Percentiles rank a stretch among this genome's conserved stretches.
Conservation (phyloP, 2,113 vertebrate genomes). For the Actenoides lindsayi region DNA sequence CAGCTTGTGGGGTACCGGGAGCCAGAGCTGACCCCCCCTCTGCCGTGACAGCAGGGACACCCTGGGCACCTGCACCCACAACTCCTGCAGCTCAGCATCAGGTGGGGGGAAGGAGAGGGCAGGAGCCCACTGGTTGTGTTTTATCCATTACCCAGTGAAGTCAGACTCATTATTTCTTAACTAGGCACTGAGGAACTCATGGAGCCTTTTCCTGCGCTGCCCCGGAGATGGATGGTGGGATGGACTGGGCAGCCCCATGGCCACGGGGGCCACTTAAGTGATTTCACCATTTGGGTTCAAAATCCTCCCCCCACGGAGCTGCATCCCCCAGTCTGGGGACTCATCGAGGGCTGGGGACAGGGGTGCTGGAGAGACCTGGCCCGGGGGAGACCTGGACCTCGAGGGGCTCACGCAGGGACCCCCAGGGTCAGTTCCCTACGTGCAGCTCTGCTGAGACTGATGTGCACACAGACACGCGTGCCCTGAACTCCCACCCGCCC, state of each 20-base stretch:
- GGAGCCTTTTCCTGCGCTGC: not conserved
- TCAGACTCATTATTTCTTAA: constrained; percentile 38
- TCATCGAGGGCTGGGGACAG: not conserved
- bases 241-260: not conserved
- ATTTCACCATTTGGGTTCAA: not conserved
- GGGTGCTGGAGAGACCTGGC: too few species aligned
- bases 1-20: accelerated
- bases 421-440: accelerated
- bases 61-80: not conserved
- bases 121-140: not conserved
- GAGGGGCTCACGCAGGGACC: not conserved
- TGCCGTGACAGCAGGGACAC: not conserved
- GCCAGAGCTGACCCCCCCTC: not conserved
- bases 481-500: not conserved
- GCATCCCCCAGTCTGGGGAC: not conserved
- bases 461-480: accelerated
- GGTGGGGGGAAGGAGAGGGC: not conserved
- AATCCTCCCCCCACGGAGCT: not conserved
- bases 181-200: constrained; percentile 15
- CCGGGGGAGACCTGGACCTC: not conserved
- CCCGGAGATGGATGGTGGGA: not conserved
- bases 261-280: accelerated
- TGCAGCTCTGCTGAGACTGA: not conserved
- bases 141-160: not conserved
- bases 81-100: not conserved